These are phyloP conservation scores for Cinclus cinclus DNA, from an alignment of 2,113 vertebrate genomes.

Conservation along the genomic window DNA sequence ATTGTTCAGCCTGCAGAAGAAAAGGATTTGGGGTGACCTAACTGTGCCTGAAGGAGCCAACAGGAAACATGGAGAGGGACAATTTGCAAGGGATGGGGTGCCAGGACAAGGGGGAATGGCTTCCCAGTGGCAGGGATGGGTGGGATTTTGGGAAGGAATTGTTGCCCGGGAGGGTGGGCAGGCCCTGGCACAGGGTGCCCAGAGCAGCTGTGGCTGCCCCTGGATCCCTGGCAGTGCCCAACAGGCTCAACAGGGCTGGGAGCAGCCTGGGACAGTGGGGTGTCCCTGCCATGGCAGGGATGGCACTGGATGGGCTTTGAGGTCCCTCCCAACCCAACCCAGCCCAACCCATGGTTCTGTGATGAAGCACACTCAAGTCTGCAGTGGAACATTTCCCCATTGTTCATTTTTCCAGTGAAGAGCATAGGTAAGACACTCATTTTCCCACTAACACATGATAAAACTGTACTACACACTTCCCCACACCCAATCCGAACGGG, in stretches of 20 bases:
- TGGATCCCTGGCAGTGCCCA: background rate
- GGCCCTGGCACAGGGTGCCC: background rate
- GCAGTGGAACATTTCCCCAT: background rate
- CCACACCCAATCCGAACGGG: background rate
- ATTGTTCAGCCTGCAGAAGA: background rate
- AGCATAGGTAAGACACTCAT: background rate
- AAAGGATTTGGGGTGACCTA: background rate
- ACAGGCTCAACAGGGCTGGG: fast-evolving
- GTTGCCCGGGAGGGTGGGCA: fast-evolving
- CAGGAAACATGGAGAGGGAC: background rate
- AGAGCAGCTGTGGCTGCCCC: background rate
- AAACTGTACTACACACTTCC: background rate
- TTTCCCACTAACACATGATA: background rate
- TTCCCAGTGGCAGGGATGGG: fast-evolving
- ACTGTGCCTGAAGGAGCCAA: background rate
- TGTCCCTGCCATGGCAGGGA: background rate
- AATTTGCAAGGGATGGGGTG: background rate
- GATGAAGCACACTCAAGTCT: background rate
- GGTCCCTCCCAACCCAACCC: background rate
- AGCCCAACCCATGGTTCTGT: background rate
- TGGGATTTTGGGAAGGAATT: background rate
- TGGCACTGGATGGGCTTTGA: background rate
- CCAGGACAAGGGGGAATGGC: background rate
- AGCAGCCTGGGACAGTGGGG: fast-evolving
- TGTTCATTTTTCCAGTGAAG: background rate